Conservation (phyloP, 2,797 vertebrate species). For the Neoniphon sammara region DNA sequence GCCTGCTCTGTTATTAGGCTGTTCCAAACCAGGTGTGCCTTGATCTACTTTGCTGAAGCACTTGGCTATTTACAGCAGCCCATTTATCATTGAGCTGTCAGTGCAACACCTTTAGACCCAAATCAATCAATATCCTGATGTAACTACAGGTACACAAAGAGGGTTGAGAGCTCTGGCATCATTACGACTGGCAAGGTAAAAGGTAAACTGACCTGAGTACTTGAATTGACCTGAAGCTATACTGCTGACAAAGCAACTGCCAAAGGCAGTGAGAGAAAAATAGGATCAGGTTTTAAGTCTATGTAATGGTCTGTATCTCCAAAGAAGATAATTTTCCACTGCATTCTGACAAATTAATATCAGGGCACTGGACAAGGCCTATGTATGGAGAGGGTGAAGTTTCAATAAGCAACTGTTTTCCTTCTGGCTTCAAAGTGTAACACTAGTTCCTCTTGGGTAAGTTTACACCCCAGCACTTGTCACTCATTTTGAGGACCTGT, state of each 20-base stretch:
- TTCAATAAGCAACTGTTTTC: constrained; percentile 12
- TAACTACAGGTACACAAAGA: constrained; percentile 26
- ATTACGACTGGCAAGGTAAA: constrained; percentile 15
- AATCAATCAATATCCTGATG: constrained; percentile 19
- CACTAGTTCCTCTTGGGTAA: too few relatives aligned
- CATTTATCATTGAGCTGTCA: constrained; percentile 11
- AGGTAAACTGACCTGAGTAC: constrained; percentile 25
- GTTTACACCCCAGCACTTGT: too few relatives aligned
- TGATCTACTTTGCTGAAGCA: background rate
- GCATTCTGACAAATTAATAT: background rate
- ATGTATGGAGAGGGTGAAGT: constrained; percentile 7
- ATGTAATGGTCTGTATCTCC: background rate
- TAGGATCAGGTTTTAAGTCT: background rate
- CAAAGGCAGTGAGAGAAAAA: constrained; percentile 7
- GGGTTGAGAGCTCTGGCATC: constrained; percentile 3
- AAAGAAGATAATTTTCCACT: constrained; percentile 7
- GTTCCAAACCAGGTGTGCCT: constrained; percentile 2
- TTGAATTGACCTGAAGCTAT: constrained; percentile 42
- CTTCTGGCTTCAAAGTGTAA: background rate
- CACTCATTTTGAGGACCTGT: too few relatives aligned
- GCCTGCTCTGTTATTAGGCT: background rate
- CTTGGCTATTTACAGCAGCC: background rate
- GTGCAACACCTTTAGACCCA: background rate
- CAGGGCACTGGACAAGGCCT: constrained; percentile 11
- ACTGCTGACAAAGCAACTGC: constrained; percentile 45